Percentiles rank a stretch among this genome's conserved stretches.
Conservation (phyloP, 1,140 invertebrate species). For the Papilio xuthus region DNA sequence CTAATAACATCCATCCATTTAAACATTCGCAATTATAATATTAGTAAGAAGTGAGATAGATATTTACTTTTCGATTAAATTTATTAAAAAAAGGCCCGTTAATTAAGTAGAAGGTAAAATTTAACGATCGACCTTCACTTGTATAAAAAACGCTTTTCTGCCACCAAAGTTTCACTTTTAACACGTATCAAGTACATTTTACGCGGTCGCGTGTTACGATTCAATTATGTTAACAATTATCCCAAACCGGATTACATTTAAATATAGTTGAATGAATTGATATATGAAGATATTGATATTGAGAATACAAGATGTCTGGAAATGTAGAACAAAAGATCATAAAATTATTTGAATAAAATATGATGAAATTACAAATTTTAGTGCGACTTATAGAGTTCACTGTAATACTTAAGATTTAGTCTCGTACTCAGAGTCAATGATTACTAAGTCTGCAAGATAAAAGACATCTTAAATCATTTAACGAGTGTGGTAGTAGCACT, state of each 20-base stretch:
- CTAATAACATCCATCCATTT: too few relatives aligned
- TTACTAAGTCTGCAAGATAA: too few relatives aligned
- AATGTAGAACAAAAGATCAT: neutral
- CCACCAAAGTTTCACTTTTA: constrained; percentile 27
- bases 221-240: constrained; percentile 6
- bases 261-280: neutral
- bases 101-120: neutral
- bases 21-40: too few relatives aligned
- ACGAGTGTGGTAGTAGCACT: too few relatives aligned
- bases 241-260: neutral
- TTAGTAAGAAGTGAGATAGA: too few relatives aligned
- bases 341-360: neutral
- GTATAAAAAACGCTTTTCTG: neutral
- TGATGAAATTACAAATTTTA: neutral
- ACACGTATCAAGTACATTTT: constrained; percentile 4
- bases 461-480: too few relatives aligned
- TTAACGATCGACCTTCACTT: constrained; percentile 12
- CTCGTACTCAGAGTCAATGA: too few relatives aligned
- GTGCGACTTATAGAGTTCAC: neutral
- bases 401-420: neutral
- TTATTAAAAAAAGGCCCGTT: neutral
- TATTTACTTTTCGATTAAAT: neutral
- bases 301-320: neutral
- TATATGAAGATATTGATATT: too few relatives aligned
- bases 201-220: neutral